Evolutionary conservation across 2,797 vertebrate genomes (phyloP).

Genomic region (Gallinago stenura): DNA sequence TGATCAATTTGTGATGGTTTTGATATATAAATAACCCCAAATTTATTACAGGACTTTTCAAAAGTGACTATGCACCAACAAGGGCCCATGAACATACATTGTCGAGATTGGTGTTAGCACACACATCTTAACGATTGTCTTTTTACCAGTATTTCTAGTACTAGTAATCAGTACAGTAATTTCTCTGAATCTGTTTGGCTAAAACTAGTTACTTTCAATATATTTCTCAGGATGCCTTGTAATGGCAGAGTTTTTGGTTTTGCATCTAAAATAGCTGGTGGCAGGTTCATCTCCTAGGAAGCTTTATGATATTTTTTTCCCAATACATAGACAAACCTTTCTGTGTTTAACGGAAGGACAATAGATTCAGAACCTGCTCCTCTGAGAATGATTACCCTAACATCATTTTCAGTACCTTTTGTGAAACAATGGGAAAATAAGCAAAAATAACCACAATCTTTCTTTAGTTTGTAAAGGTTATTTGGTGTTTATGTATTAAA

Average conservation of each 20-base stretch:
- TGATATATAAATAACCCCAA: not conserved
- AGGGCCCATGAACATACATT: not conserved
- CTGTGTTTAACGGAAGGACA: not conserved
- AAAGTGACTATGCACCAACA: not conserved
- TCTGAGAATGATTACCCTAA: not conserved
- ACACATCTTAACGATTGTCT: rapidly evolving
- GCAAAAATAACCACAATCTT: not conserved
- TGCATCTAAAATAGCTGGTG: not conserved
- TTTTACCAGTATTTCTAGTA: not conserved
- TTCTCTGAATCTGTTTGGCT: not conserved
- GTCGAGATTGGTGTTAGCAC: not conserved
- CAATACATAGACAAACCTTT: rapidly evolving
- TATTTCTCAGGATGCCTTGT: not conserved
- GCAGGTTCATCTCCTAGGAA: not conserved
- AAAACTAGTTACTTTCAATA: not conserved
- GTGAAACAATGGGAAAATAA: not conserved
- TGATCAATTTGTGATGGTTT: not conserved
- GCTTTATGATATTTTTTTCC: not conserved
- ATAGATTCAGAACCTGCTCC: not conserved
- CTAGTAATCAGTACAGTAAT: not conserved
- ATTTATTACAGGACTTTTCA: not conserved
- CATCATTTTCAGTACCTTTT: not conserved
- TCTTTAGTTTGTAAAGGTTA: not conserved
- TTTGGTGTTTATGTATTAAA: not conserved
- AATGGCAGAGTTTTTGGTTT: not conserved